phyloP scores from a whole-genome alignment of 2,113 vertebrate species.

The Catharus minimus region DNA sequence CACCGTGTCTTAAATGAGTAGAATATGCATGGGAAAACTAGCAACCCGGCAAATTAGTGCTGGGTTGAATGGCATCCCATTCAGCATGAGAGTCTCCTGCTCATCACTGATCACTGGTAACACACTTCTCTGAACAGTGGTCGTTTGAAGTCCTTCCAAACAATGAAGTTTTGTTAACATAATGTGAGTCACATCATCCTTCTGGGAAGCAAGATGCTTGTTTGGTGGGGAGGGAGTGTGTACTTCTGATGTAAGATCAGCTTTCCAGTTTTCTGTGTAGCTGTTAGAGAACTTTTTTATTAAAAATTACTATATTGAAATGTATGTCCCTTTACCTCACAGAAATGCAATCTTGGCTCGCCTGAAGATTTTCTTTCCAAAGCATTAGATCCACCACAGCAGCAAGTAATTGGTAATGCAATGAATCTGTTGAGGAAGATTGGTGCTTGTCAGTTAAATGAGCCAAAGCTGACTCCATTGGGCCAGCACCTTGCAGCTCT shows the following conservation, averaged over 20 bases:
- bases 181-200: fast-evolving
- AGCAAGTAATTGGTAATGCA: constrained; percentile 93
- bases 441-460: constrained; percentile 85
- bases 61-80: not conserved
- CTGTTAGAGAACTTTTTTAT: not conserved
- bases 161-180: not conserved
- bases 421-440: constrained; percentile 90
- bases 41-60: not conserved
- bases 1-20: not conserved
- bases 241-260: not conserved
- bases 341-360: constrained; percentile 95
- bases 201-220: not conserved
- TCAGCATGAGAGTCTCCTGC: not conserved
- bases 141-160: not conserved
- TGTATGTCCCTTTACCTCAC: not conserved
- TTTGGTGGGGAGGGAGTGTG: not conserved
- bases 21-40: not conserved
- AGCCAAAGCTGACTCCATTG: constrained; percentile 86
- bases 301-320: not conserved
- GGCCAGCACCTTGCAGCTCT: constrained; percentile 93
- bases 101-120: not conserved
- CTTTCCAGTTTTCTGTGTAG: not conserved
- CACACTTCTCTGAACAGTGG: not conserved
- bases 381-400: constrained; percentile 90
- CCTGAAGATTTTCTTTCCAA: constrained; percentile 92